Conservation (phyloP, 2,797 vertebrate genomes). For the Psittacula derbiana region DNA sequence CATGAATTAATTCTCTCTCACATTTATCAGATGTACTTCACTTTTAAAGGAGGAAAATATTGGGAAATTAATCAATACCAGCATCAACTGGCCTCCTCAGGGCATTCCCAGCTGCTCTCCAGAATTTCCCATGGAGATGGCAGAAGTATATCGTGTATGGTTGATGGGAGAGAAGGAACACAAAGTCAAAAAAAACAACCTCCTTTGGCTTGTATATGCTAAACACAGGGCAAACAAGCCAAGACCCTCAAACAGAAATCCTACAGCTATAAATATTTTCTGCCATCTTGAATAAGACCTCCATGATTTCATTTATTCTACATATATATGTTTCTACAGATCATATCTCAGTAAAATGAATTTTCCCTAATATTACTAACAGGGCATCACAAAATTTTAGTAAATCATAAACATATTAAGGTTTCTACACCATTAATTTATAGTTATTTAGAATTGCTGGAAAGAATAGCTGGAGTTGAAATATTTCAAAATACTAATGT, state of each 20-base stretch:
- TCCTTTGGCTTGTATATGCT: background rate
- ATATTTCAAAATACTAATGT: background rate
- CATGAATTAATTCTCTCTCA: background rate
- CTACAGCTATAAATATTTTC: background rate
- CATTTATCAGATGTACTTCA: accelerated
- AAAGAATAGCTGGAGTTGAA: background rate
- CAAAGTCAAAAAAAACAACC: background rate
- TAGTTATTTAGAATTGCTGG: background rate
- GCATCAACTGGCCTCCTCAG: background rate
- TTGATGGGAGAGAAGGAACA: background rate
- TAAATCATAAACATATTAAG: background rate
- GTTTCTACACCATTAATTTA: background rate
- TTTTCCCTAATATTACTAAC: background rate
- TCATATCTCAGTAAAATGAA: background rate
- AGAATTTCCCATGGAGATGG: background rate
- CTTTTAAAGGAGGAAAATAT: background rate
- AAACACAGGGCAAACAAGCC: background rate
- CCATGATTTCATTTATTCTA: background rate
- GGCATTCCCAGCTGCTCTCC: background rate
- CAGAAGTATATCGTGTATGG: background rate
- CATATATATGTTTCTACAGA: background rate
- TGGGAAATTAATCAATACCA: background rate
- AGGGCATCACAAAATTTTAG: background rate
- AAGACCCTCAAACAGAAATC: background rate
- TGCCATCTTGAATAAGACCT: background rate